Evolutionary conservation across 2,888 invertebrate genomes (phyloP).

Genomic region (Crepidodera aurea): DNA sequence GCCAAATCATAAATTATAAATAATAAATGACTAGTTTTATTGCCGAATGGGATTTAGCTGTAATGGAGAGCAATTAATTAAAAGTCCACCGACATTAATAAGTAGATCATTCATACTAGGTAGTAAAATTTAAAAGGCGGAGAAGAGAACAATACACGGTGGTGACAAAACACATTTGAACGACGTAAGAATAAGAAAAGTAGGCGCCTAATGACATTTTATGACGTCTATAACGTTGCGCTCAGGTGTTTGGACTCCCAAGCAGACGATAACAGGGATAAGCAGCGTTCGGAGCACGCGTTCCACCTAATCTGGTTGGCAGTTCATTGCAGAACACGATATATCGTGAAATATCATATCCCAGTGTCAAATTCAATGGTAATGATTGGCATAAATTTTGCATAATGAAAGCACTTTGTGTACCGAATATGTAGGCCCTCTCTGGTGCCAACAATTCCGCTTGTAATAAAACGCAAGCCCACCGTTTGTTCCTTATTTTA

Average conservation of each 20-base stretch:
- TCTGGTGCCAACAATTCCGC: conserved; percentile 45
- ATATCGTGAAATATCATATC: conserved; percentile 61
- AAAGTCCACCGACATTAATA: conserved; percentile 11
- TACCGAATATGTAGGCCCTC: conserved; percentile 48
- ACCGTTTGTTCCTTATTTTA: conserved; percentile 37
- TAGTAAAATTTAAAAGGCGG: conserved; percentile 24
- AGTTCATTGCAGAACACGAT: conserved; percentile 58
- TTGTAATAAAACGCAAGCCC: conserved; percentile 52
- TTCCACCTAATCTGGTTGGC: conserved; percentile 56
- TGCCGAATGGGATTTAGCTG: neutral
- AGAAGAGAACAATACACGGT: conserved; percentile 24
- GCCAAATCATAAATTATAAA: conserved; percentile 6
- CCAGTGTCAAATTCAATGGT: conserved; percentile 61
- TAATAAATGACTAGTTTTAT: conserved; percentile 12
- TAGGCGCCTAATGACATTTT: conserved; percentile 53
- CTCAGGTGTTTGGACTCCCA: conserved; percentile 61
- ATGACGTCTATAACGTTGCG: conserved; percentile 50
- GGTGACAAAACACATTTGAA: conserved; percentile 29
- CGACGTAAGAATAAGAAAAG: conserved; percentile 36
- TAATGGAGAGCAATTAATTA: conserved; percentile 18
- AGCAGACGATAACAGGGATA: conserved; percentile 63
- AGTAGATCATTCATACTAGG: conserved; percentile 23
- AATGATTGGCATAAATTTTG: conserved; percentile 63
- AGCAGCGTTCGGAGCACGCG: conserved; percentile 53
- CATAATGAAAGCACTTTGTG: conserved; percentile 60